Evolutionary conservation across 2,888 invertebrate genomes (phyloP), one percentile per base, ranked within the genome.

Genomic region (Latrodectus hesperus): DNA sequence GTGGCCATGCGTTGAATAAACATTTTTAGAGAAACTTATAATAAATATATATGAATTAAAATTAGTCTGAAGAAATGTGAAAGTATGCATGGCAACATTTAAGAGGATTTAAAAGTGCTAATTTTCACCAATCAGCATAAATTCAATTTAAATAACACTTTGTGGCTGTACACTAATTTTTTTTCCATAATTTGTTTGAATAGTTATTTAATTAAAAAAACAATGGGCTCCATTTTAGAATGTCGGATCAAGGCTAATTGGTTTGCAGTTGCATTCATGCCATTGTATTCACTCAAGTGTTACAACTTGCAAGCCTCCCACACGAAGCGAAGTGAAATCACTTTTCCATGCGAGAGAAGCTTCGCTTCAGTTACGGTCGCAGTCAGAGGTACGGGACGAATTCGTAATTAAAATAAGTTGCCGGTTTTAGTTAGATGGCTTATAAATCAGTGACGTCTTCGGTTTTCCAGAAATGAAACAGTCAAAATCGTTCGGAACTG

Each of bases 331-430:
- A 60, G 60, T 60, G n/a, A 60, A 60, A 60, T 60, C 60, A 60
- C 60, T 60, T 60, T 60, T 60, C 60, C n/a, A 60, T 16, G 60
- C 60, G 5, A 60, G 6, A n/a, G n/a, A 12, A 16, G 60, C 52
- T 65, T 67, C 77, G 77, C 65, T 77, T 77, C 77, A 67, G 67
- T 77, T 77, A 68, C 77, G 67, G 74, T 76, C 65, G n/a, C 17
- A 65, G 78, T 68, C 22, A 55, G n/a, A 78, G 22, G 64, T 64
- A 64, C 49, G 53, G 70, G 70, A 70, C 67, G 77, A 49, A 52
- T 17, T 14, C 68, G 74, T 75, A 82, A 82, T 82, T 82, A 82
- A 75, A 82, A 82, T 70, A 52, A 75, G 67, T 75, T 75, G 53
- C 16, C 55, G 75, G 82, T 82, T 82, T 73, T 82, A 75, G 82